Conservation (phyloP, 2,113 vertebrate species). For the Chaetorhynchus papuensis region DNA sequence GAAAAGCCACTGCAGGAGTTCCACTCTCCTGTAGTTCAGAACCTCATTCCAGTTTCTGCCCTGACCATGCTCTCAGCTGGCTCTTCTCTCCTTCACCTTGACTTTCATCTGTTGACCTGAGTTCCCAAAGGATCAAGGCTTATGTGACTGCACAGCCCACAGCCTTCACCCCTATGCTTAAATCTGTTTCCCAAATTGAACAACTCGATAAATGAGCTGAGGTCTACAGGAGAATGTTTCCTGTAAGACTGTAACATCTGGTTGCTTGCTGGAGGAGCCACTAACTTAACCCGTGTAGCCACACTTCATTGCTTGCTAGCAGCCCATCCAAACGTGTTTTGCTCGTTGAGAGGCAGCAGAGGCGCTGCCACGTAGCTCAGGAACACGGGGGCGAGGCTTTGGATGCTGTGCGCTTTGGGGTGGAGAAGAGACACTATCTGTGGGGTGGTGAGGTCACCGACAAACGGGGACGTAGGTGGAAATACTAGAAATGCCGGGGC, state of each 20-base stretch:
- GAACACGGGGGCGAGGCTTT: background rate
- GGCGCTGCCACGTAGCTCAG: background rate
- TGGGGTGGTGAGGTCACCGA: background rate
- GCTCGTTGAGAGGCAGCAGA: background rate
- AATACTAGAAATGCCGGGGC: background rate
- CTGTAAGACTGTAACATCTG: background rate
- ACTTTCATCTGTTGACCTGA: background rate
- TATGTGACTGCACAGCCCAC: background rate
- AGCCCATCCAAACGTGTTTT: background rate
- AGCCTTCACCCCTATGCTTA: background rate
- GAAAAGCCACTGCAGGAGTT: background rate
- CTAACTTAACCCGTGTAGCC: background rate
- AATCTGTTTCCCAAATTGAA: background rate
- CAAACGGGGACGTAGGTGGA: fast-evolving
- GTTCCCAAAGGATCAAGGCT: background rate
- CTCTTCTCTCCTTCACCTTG: background rate
- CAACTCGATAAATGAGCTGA: background rate
- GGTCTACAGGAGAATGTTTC: background rate
- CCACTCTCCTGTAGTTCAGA: fast-evolving
- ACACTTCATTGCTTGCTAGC: background rate
- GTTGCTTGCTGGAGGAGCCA: background rate
- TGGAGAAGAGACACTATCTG: background rate
- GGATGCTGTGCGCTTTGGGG: background rate
- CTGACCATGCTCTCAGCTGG: too few relatives aligned
- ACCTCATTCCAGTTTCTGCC: background rate